phyloP scores from a whole-genome alignment of 1,140 invertebrate species.

The Sycophila sp. region DNA sequence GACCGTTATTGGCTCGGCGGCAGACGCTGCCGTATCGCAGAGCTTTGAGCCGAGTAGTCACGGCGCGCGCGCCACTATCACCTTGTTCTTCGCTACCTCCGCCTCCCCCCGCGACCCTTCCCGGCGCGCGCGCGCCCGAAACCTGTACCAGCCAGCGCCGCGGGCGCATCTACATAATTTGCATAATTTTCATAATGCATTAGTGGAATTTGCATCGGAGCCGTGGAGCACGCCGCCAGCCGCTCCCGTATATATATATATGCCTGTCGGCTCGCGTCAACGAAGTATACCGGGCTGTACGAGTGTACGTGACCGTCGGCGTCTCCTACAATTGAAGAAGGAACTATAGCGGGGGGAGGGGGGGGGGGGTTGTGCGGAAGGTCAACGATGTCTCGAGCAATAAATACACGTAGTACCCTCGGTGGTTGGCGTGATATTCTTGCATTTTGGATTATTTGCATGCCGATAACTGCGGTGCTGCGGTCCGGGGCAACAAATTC shows the following conservation, averaged over 20 bases:
- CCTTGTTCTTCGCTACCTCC: background rate
- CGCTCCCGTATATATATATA: background rate
- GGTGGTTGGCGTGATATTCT: no score
- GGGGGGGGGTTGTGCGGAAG: no score
- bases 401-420: no score
- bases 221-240: background rate
- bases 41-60: slow-evolving; percentile 2
- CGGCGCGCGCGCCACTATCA: background rate
- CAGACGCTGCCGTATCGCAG: no score
- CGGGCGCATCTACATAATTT: slow-evolving; percentile 39
- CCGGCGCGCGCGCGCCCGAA: background rate
- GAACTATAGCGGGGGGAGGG: no score
- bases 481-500: no score
- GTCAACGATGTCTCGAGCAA: no score
- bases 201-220: slow-evolving; percentile 47
- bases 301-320: background rate
- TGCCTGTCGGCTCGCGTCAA: background rate
- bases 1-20: no score
- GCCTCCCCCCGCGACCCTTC: no score
- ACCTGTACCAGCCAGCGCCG: background rate
- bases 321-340: background rate
- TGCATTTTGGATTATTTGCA: no score
- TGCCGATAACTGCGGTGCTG: no score
- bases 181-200: slow-evolving; percentile 58
- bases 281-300: background rate